These are phyloP conservation scores for Ellobius talpinus DNA, from an alignment of 2,113 vertebrate species.

Conservation along the genomic window DNA sequence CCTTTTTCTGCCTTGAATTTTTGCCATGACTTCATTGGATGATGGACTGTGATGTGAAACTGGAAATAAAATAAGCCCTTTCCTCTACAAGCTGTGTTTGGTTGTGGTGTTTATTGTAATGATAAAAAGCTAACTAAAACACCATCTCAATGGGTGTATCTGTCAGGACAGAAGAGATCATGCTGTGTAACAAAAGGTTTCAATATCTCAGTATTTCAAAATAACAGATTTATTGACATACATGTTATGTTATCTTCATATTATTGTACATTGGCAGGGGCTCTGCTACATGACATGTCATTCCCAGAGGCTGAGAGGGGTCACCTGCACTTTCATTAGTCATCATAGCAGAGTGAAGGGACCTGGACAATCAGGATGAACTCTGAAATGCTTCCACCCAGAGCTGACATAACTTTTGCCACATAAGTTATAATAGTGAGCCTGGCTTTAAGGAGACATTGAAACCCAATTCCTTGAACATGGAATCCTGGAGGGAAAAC, in stretches of 20 bases:
- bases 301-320: not conserved
- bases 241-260: not conserved
- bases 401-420: not conserved
- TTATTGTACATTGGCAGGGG: not conserved
- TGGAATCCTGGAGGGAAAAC: not conserved
- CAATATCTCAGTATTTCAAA: not conserved
- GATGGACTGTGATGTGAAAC: not conserved
- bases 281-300: not conserved
- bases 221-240: not conserved
- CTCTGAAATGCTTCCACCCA: not conserved
- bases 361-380: not conserved
- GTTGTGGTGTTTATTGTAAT: not conserved
- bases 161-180: not conserved
- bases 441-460: not conserved
- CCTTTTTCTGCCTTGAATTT: not conserved
- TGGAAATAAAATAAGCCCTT: not conserved
- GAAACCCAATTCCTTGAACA: not conserved
- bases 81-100: not conserved
- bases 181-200: constrained; percentile 33
- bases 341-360: not conserved
- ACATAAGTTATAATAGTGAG: not conserved
- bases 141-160: not conserved
- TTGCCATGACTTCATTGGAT: not conserved
- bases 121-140: not conserved
- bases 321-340: not conserved